These are phyloP conservation scores for Canis aureus DNA, from an alignment of 2,113 vertebrate genomes.

Conservation along the genomic window DNA sequence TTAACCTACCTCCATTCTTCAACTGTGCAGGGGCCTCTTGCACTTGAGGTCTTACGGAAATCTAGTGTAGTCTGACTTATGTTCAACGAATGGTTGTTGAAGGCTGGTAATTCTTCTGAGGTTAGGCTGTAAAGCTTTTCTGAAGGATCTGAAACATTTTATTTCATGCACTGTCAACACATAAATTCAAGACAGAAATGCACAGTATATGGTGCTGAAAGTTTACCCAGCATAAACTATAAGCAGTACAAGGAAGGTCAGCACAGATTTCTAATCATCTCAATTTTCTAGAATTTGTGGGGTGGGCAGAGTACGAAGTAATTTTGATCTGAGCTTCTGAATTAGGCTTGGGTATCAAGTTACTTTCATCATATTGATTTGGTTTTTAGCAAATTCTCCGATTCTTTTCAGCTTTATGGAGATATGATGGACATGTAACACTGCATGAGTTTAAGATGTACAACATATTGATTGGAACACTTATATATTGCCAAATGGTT, in stretches of 20 bases:
- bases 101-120: constrained; percentile 53
- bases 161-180: constrained; percentile 40
- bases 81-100: not conserved
- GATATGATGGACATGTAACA: not conserved
- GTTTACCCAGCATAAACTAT: not conserved
- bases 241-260: not conserved
- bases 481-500: not conserved
- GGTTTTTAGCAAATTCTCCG: not conserved
- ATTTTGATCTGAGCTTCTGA: not conserved
- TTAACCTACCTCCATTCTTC: constrained; percentile 66
- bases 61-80: not conserved
- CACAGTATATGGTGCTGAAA: not conserved
- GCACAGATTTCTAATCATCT: not conserved
- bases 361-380: not conserved
- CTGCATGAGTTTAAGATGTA: not conserved
- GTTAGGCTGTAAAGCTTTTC: constrained; percentile 40
- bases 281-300: not conserved
- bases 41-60: not conserved
- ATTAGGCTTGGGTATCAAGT: not conserved
- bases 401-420: not conserved
- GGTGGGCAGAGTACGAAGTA: not conserved
- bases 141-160: constrained; percentile 78
- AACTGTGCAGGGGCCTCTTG: fast-evolving
- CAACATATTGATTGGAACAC: not conserved
- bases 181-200: constrained; percentile 22